These are phyloP conservation scores for Catamblyrhynchus diadema DNA, from an alignment of 2,797 vertebrate genomes.

Conservation along the genomic window DNA sequence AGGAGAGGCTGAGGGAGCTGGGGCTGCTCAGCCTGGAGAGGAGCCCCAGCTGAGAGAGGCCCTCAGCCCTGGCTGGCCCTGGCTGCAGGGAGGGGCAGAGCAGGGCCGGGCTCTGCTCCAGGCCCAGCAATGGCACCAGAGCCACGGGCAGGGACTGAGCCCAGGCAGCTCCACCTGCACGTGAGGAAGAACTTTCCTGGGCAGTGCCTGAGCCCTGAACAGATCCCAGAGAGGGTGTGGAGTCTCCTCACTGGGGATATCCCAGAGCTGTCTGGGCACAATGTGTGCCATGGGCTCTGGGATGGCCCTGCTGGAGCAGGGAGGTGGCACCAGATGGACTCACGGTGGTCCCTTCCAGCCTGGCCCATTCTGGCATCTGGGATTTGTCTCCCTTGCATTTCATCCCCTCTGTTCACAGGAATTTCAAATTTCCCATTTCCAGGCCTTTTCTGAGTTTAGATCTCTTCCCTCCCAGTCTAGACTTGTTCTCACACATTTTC, in stretches of 20 bases:
- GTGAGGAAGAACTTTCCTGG: background rate
- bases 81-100: background rate
- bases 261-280: background rate
- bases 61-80: background rate
- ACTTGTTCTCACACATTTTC: background rate
- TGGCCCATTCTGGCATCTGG: fast-evolving
- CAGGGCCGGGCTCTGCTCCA: background rate
- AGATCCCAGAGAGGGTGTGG: background rate
- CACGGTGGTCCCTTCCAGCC: background rate
- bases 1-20: background rate
- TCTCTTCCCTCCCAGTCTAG: background rate
- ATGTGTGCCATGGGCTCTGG: background rate
- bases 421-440: background rate
- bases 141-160: background rate
- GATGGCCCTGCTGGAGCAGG: background rate
- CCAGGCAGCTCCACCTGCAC: background rate
- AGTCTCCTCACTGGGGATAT: background rate
- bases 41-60: background rate
- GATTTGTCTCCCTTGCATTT: background rate
- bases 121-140: background rate
- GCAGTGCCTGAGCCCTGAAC: fast-evolving
- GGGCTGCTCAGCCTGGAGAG: background rate
- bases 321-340: too few species aligned
- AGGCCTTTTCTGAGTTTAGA: background rate
- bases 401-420: background rate